These are phyloP conservation scores for Slavum lentiscoides DNA, from an alignment of 2,888 invertebrate species.

Conservation along the genomic window DNA sequence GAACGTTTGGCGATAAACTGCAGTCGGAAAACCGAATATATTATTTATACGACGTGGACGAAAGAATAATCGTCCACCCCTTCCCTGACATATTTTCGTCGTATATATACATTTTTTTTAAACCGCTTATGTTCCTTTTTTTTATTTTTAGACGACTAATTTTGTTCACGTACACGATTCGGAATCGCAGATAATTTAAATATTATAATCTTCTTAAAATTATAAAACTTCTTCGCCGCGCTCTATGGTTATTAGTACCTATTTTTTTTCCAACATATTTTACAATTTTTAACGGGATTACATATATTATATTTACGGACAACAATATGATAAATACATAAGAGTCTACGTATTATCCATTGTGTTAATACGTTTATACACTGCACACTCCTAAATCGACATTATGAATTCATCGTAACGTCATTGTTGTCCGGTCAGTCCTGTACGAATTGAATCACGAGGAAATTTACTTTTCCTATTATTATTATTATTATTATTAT, in stretches of 20 bases:
- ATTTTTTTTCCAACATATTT: too few species aligned
- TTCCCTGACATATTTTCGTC: not conserved
- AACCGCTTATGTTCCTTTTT: not conserved
- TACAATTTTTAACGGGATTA: too few species aligned
- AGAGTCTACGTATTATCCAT: too few species aligned
- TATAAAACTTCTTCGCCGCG: too few species aligned
- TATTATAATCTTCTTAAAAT: not conserved
- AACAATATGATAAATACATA: too few species aligned
- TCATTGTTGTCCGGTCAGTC: too few species aligned
- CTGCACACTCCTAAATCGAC: too few species aligned
- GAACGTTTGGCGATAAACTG: slow-evolving; percentile 28
- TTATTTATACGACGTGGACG: slow-evolving; percentile 13
- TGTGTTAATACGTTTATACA: too few species aligned
- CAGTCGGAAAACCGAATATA: slow-evolving; percentile 19
- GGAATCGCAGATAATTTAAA: not conserved
- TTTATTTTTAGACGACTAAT: not conserved
- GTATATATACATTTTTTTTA: slow-evolving; percentile 2
- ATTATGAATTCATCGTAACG: too few species aligned
- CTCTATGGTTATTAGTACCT: too few species aligned
- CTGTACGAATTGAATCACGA: too few species aligned
- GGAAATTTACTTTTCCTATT: not conserved
- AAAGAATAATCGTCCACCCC: not conserved
- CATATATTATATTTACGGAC: too few species aligned
- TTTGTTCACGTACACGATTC: slow-evolving; percentile 21
- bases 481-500: slow-evolving; percentile 14